phyloP scores from a whole-genome alignment of 2,113 vertebrate species.

The Panthera leo region DNA sequence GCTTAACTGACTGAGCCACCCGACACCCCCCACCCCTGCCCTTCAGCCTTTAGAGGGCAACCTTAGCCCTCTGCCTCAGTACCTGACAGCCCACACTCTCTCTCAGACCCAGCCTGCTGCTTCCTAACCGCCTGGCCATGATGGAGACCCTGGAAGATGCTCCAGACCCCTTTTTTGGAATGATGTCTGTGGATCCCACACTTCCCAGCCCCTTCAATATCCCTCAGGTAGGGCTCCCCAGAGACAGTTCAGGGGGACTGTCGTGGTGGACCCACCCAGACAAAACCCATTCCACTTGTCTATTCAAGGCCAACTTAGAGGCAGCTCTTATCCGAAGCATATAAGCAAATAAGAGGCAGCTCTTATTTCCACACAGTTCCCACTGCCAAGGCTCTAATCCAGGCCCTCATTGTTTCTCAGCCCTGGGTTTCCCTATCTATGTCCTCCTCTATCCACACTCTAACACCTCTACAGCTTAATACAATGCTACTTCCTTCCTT shows the following conservation, averaged over 20 bases:
- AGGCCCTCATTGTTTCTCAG: background rate
- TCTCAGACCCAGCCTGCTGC: constrained; percentile 80
- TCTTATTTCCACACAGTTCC: background rate
- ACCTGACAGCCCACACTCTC: background rate
- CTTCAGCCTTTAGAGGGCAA: background rate
- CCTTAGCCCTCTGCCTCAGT: background rate
- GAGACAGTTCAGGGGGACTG: background rate
- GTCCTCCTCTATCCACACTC: background rate
- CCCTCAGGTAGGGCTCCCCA: constrained; percentile 79
- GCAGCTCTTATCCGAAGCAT: background rate
- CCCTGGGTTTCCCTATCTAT: background rate
- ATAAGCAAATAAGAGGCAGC: background rate
- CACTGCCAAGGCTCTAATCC: background rate
- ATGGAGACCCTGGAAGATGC: constrained; percentile 87
- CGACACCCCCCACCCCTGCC: too few relatives aligned
- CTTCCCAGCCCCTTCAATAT: constrained; percentile 84
- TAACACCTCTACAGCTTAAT: background rate
- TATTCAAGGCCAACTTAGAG: background rate
- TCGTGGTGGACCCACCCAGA: background rate
- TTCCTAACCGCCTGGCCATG: constrained; percentile 82
- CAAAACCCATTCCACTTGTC: background rate
- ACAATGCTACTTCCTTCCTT: background rate
- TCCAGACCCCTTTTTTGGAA: constrained; percentile 90
- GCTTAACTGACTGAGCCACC: too few relatives aligned
- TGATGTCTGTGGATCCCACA: constrained; percentile 82